These are phyloP conservation scores for Cremastinae sp. DNA, from an alignment of 2,888 invertebrate species.

Conservation along the genomic window DNA sequence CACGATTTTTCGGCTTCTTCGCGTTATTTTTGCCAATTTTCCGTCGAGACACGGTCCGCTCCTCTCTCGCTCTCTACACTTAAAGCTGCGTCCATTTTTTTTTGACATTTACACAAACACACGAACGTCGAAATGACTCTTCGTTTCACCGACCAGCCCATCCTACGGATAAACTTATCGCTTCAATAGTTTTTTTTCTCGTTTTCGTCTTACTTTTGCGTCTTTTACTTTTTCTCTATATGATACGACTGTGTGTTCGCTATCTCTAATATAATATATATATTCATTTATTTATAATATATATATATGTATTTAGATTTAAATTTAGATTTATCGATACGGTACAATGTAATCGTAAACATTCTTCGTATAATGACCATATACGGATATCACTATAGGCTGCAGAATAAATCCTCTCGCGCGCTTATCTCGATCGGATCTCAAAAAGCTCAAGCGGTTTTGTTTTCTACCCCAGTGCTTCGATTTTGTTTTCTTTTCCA, in stretches of 20 bases:
- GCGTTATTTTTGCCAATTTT: conserved; percentile 60
- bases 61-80: conserved; percentile 32
- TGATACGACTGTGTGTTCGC: conserved; percentile 51
- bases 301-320: conserved; percentile 7
- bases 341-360: conserved; percentile 61
- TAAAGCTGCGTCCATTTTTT: conserved; percentile 13
- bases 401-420: conserved; percentile 62
- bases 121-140: conserved; percentile 23
- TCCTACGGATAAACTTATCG: conserved; percentile 49
- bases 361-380: conserved; percentile 59
- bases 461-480: conserved; percentile 36
- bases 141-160: conserved; percentile 43
- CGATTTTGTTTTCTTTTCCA: conserved; percentile 26
- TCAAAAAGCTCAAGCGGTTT: conserved; percentile 58
- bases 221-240: conserved; percentile 35
- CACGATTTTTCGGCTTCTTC: conserved; percentile 42
- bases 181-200: conserved; percentile 8
- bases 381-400: conserved; percentile 61
- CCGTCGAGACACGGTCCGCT: conserved; percentile 59
- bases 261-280: conserved; percentile 53
- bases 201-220: conserved; percentile 17
- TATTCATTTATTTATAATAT: conserved; percentile 9
- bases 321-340: conserved; percentile 42
- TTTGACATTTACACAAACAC: conserved; percentile 34
- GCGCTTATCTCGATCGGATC: conserved; percentile 62